Percentiles rank a stretch among this genome's conserved stretches.
These are phyloP conservation scores for Coecobrya sp. DNA, from an alignment of 2,888 invertebrate genomes.

Conservation along the genomic window DNA sequence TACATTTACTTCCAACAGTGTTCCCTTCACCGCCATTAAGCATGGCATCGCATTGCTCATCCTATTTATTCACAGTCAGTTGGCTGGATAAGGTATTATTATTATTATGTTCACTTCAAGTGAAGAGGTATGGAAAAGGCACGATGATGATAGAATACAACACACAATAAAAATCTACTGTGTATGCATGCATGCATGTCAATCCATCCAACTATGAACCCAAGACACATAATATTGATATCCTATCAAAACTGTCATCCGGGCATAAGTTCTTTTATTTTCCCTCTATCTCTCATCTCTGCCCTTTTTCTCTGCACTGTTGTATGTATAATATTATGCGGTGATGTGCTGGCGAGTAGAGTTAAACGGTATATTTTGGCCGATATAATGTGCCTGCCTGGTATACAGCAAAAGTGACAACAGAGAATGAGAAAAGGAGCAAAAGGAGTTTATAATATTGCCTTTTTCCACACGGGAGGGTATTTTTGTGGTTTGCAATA, in stretches of 20 bases:
- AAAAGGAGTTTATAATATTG: conserved; percentile 20
- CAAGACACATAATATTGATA: conserved; percentile 85
- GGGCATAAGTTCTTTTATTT: conserved; percentile 77
- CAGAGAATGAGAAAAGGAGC: conserved; percentile 31
- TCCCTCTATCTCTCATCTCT: conserved; percentile 62
- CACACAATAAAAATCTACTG: conserved; percentile 55
- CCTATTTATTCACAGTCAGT: conserved; percentile 69
- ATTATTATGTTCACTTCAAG: conserved; percentile 81
- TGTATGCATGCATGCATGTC: conserved; percentile 67
- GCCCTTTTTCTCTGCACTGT: conserved; percentile 16
- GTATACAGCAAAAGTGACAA: background rate
- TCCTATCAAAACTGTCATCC: conserved; percentile 86
- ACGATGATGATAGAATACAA: conserved; percentile 5
- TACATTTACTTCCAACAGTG: conserved; percentile 6
- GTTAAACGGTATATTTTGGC: too few relatives aligned
- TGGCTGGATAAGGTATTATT: conserved; percentile 68
- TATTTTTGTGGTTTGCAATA: conserved; percentile 33
- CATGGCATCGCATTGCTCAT: conserved; percentile 72
- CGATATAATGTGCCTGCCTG: background rate
- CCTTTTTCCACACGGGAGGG: conserved; percentile 55
- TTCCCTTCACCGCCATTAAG: conserved; percentile 78
- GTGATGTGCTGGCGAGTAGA: conserved; percentile 5
- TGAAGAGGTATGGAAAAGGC: conserved; percentile 54
- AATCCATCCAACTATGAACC: conserved; percentile 66
- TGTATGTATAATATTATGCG: background rate